Evolutionary conservation across 2,888 invertebrate species (phyloP).

Genomic region (Apodemia duryi): DNA sequence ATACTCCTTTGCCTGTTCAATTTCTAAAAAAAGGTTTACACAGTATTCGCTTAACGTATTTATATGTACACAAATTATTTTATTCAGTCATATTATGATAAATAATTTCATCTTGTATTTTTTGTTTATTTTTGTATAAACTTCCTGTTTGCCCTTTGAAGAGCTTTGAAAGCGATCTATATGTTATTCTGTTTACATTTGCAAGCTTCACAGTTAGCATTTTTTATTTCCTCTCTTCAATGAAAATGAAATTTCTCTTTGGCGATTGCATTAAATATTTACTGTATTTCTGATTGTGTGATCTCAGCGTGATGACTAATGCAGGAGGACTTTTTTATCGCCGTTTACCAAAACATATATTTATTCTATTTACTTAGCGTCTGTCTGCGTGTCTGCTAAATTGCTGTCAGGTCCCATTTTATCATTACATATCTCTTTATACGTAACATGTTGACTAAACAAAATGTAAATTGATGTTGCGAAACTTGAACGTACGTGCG

Average conservation of each 20-base stretch:
- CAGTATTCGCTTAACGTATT: too few relatives aligned
- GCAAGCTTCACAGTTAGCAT: neutral
- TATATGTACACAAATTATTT: too few relatives aligned
- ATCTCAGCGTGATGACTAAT: neutral
- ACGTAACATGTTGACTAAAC: constrained; percentile 12
- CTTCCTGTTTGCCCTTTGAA: too few relatives aligned
- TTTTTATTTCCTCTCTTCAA: neutral
- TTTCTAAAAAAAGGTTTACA: too few relatives aligned
- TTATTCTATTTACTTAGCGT: constrained; percentile 2
- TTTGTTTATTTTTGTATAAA: too few relatives aligned
- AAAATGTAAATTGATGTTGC: constrained; percentile 17
- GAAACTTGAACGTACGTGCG: constrained; percentile 15
- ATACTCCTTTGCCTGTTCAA: too few relatives aligned
- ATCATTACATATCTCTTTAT: constrained; percentile 7
- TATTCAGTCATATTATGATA: too few relatives aligned
- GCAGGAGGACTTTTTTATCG: too few relatives aligned
- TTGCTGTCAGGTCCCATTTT: neutral
- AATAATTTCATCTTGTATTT: too few relatives aligned
- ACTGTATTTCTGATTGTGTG: neutral
- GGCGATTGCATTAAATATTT: neutral
- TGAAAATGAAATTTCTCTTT: neutral
- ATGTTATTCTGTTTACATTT: neutral
- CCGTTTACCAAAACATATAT: neutral
- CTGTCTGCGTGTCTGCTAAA: neutral
- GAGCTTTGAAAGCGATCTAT: too few relatives aligned